Evolutionary conservation across 2,797 vertebrate genomes (phyloP).

Genomic region (Chloroceryle inda): DNA sequence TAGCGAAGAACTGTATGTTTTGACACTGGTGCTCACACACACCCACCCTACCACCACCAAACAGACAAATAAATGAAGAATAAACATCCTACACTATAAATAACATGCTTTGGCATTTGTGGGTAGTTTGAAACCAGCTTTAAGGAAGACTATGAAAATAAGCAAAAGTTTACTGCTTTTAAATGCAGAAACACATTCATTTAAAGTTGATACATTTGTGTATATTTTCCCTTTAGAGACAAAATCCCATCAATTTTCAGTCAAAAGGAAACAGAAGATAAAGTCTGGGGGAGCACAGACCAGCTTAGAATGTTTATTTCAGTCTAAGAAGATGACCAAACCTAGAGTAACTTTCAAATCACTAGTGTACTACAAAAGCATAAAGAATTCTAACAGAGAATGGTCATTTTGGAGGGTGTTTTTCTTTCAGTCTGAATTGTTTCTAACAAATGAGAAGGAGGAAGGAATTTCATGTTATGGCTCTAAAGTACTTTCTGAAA

Average conservation of each 20-base stretch:
- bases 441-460: slow-evolving; percentile 35
- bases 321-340: background rate
- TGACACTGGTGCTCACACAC: background rate
- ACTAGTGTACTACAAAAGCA: background rate
- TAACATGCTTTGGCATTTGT: background rate
- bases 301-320: background rate
- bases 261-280: slow-evolving; percentile 29
- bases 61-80: background rate
- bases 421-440: slow-evolving; percentile 10
- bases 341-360: background rate
- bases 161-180: background rate
- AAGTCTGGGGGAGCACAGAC: background rate
- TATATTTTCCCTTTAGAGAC: slow-evolving; percentile 2
- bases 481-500: slow-evolving; percentile 51
- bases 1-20: background rate
- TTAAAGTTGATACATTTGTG: background rate
- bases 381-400: slow-evolving; percentile 12
- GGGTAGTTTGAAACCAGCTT: background rate
- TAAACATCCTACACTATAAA: background rate
- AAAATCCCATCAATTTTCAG: slow-evolving; percentile 16
- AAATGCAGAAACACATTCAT: background rate
- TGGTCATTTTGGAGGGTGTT: background rate
- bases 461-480: background rate
- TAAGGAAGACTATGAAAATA: background rate
- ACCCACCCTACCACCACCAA: background rate